Conservation (phyloP, 2,888 invertebrate species). For the Philaethria dido region DNA sequence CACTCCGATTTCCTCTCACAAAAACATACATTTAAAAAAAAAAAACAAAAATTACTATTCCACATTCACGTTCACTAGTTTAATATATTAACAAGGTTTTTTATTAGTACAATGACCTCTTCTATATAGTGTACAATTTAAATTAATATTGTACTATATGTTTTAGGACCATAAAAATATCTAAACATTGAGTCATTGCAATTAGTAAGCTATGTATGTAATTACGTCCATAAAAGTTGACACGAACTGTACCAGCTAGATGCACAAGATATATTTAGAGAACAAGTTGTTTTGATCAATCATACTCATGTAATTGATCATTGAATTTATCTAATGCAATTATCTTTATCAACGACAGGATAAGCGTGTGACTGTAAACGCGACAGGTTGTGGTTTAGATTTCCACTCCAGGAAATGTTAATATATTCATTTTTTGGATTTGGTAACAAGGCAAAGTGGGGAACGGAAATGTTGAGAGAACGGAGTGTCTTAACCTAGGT, state of each 20-base stretch:
- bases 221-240: conserved; percentile 28
- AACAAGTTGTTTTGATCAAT: conserved; percentile 20
- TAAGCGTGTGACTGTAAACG: too few species aligned
- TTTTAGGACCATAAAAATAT: conserved; percentile 22
- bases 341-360: too few species aligned
- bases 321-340: neutral
- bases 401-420: too few species aligned
- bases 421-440: too few species aligned
- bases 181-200: conserved; percentile 30
- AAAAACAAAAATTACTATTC: neutral
- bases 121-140: conserved; percentile 4
- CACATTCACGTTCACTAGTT: neutral
- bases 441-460: too few species aligned
- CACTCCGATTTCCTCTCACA: too few species aligned
- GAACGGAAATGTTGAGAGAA: too few species aligned
- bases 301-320: neutral
- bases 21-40: too few species aligned
- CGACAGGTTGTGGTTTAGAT: too few species aligned
- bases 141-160: conserved; percentile 15
- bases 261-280: conserved; percentile 9
- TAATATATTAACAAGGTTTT: neutral
- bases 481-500: too few species aligned
- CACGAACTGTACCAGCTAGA: conserved; percentile 6
- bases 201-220: conserved; percentile 20
- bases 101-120: conserved; percentile 1